phyloP scores from a whole-genome alignment of 2,797 vertebrate genomes.

The Carcharodon carcharias region DNA sequence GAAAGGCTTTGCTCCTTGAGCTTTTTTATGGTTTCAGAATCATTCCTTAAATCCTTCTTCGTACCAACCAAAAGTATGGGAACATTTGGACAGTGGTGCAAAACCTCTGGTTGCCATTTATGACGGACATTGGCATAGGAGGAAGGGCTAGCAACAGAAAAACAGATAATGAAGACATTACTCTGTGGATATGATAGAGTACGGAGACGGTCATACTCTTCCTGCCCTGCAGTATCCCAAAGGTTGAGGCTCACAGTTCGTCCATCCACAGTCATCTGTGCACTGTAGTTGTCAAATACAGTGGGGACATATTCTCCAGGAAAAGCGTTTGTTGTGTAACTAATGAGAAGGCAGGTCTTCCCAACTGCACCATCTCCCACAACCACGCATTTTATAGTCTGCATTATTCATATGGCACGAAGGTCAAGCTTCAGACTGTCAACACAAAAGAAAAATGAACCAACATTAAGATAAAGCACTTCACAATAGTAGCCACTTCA shows the following conservation, averaged over 20 bases:
- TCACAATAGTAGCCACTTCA: constrained; percentile 38
- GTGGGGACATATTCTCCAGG: constrained; percentile 89
- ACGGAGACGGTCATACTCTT: constrained; percentile 84
- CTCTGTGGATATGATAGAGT: constrained; percentile 87
- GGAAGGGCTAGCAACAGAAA: constrained; percentile 83
- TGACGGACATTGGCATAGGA: constrained; percentile 84
- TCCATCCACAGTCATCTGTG: constrained; percentile 87
- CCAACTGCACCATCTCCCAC: constrained; percentile 88
- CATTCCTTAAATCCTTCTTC: constrained; percentile 79
- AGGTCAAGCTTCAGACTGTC: constrained; percentile 60
- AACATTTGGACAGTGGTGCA: constrained; percentile 84
- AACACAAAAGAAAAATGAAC: constrained; percentile 41
- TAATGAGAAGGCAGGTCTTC: constrained; percentile 91
- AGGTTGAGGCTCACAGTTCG: constrained; percentile 83
- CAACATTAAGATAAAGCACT: constrained; percentile 35
- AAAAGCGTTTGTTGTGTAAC: constrained; percentile 88
- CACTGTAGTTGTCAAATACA: constrained; percentile 90
- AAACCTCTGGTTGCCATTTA: constrained; percentile 91
- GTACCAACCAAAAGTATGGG: constrained; percentile 85
- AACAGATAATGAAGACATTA: constrained; percentile 89
- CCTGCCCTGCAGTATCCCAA: constrained; percentile 92
- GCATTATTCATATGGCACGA: constrained; percentile 75
- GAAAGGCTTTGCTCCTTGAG: constrained; percentile 83
- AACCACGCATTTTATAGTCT: constrained; percentile 92
- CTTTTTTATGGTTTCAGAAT: constrained; percentile 81